phyloP scores from a whole-genome alignment of 2,797 vertebrate genomes.

The Trachops cirrhosus region DNA sequence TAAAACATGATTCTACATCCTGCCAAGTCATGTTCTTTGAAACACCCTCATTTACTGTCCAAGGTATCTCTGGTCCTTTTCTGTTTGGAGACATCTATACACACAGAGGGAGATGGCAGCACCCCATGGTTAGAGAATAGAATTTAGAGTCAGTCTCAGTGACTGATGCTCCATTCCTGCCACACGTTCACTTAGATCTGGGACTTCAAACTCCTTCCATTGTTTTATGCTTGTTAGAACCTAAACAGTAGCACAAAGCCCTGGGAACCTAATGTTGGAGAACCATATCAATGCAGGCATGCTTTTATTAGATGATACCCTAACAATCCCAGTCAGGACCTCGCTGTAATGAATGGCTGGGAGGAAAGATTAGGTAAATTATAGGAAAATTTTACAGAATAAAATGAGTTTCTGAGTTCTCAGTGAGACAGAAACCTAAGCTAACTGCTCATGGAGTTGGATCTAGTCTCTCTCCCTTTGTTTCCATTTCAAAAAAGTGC shows the following conservation, averaged over 20 bases:
- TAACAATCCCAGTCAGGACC: neutral
- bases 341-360: neutral
- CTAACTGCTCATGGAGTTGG: neutral
- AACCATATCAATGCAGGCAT: neutral
- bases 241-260: neutral
- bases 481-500: neutral
- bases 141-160: neutral
- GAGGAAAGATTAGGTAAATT: neutral
- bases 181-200: neutral
- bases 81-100: neutral
- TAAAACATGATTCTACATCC: slow-evolving; percentile 53
- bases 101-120: neutral
- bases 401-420: neutral
- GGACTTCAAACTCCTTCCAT: neutral
- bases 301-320: neutral
- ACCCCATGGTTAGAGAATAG: neutral
- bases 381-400: neutral
- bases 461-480: neutral
- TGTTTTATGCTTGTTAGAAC: neutral
- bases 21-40: slow-evolving; percentile 53
- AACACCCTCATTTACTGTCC: slow-evolving; percentile 23
- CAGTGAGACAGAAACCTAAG: neutral
- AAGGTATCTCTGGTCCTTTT: neutral
- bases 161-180: neutral
- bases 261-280: neutral